Evolutionary conservation across 1,140 invertebrate species (phyloP), one percentile per base, ranked within the genome.

Genomic region (Musca domestica): DNA sequence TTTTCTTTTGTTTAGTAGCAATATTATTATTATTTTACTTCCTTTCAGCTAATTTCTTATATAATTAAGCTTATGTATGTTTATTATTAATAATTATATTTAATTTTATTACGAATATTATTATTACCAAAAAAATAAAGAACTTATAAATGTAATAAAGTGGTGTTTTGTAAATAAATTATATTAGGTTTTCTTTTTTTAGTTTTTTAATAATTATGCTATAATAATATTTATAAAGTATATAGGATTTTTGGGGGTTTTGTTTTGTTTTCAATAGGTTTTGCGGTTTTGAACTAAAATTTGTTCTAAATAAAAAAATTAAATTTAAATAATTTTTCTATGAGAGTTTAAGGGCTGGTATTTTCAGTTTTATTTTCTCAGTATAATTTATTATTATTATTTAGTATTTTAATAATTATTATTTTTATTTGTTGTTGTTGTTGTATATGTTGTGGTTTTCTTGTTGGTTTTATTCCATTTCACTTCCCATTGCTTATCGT

Each of bases 281-380:
- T n/a, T 48, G 30, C 22, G 22, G 65, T 69, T 72, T 75, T 77
- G 67, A 71, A 77, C 76, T 77, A 77, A 77, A 41, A 77, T 76
- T 77, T 77, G 71, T 71, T 72, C 74, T 77, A 77, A 64, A 64
- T 48, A 48, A 49, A 23, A n/a, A 64, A 48, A 47, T 46, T 64
- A 48, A 64, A 48, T 64, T 64, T 64, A 64, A 52, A 74, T 74
- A 70, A 72, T 71, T 75, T 77, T 72, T 76, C 76, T 77, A 77
- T 75, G 69, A 70, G 46, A 25, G 22, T 48, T 41, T 41, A 41
- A 41, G 34, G 34, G 34, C 34, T 41, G 34, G 34, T 41, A 41
- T 41, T 10, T 41, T 41, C 34, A 41, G 34, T 41, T 41, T 41
- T 41, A 41, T 41, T 41, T 41, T 41, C 34, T 41, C 34, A 12